Evolutionary conservation across 1,140 invertebrate species (phyloP).

Genomic region (Rhopalosiphum maidis): DNA sequence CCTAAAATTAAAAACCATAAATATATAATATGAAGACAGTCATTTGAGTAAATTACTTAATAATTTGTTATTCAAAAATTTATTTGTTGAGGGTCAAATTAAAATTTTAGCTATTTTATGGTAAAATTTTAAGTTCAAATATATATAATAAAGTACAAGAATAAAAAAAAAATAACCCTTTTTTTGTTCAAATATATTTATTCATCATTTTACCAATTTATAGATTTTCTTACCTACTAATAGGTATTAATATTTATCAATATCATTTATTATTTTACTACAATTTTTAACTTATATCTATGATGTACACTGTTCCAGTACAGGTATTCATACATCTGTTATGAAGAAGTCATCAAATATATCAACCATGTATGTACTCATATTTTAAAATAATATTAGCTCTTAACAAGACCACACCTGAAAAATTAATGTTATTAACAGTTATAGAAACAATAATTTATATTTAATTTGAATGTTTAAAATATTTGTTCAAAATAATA

Average conservation of each 20-base stretch:
- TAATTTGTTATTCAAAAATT: background rate
- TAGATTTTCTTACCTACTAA: background rate
- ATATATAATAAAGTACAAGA: no score
- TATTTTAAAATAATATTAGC: conserved; percentile 18
- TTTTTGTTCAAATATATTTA: background rate
- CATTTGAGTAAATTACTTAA: background rate
- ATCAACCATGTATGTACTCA: background rate
- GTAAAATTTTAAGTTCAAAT: no score
- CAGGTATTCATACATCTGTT: background rate
- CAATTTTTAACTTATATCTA: background rate
- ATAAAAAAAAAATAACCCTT: background rate
- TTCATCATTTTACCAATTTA: background rate
- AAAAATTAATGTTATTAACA: background rate
- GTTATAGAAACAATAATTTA: conserved; percentile 1
- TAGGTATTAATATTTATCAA: background rate
- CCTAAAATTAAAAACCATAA: background rate
- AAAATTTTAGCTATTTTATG: background rate
- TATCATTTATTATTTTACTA: background rate
- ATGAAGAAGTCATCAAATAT: background rate
- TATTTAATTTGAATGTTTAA: background rate
- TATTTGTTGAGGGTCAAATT: background rate
- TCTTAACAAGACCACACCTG: conserved; percentile 34
- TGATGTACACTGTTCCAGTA: background rate
- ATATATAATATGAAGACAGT: background rate
- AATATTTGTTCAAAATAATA: background rate